Conservation (phyloP, 1,140 invertebrate species). For the Eulimnadia texana region DNA sequence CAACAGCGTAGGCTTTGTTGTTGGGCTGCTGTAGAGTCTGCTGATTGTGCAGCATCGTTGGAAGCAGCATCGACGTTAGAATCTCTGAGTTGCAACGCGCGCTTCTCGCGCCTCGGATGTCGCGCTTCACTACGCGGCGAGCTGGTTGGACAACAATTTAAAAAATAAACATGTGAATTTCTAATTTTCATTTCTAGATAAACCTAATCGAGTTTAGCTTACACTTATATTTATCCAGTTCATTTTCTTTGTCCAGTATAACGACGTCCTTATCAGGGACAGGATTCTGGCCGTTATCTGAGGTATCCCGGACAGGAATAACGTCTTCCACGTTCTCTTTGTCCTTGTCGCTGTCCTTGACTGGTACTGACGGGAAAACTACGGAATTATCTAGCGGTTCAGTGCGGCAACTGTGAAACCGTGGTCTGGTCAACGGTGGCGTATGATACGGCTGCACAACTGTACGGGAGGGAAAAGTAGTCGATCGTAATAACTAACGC, state of each 20-base stretch:
- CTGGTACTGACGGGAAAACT: background rate
- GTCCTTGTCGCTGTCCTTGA: constrained; percentile 16
- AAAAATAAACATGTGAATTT: too few relatives aligned
- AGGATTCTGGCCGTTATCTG: background rate
- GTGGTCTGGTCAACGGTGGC: constrained; percentile 31
- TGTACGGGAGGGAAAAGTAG: background rate
- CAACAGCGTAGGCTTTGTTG: constrained; percentile 6
- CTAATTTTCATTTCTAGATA: too few relatives aligned
- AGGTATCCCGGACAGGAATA: constrained; percentile 25
- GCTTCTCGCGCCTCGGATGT: constrained; percentile 2
- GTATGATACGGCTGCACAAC: constrained; percentile 24
- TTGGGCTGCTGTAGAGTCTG: background rate
- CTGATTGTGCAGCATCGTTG: background rate
- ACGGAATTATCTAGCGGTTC: constrained; percentile 22
- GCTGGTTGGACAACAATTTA: too few relatives aligned
- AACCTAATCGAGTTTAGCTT: too few relatives aligned
- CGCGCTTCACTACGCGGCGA: background rate
- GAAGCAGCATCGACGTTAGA: background rate
- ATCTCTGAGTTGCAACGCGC: constrained; percentile 10
- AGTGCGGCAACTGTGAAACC: constrained; percentile 37
- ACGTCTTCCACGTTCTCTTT: constrained; percentile 23
- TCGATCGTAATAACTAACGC: background rate
- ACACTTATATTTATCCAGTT: constrained; percentile 4
- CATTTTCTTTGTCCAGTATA: constrained; percentile 5
- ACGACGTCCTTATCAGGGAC: constrained; percentile 1